Evolutionary conservation across 2,113 vertebrate genomes (phyloP).

Genomic region (Pelobates fuscus): DNA sequence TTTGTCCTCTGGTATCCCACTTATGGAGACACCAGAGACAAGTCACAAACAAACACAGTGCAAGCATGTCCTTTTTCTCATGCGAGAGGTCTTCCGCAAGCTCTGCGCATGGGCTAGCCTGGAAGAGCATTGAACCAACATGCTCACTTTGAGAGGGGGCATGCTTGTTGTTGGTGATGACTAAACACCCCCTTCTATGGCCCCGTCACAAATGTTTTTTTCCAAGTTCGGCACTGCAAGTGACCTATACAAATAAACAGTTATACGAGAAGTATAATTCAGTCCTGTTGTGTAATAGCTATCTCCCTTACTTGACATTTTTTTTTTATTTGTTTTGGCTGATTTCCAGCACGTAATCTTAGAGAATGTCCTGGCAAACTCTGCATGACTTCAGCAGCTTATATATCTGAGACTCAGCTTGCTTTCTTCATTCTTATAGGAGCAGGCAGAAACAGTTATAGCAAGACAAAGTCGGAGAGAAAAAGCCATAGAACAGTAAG

Average conservation of each 20-base stretch:
- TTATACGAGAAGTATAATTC: background rate
- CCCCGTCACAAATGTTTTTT: no score
- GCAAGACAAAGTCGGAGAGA: background rate
- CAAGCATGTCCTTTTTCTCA: no score
- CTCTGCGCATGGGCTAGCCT: no score
- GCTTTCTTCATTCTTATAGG: background rate
- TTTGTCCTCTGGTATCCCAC: no score
- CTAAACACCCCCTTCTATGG: no score
- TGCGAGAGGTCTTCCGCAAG: no score
- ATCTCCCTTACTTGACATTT: background rate
- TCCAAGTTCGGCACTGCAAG: no score
- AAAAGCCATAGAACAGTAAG: slow-evolving; percentile 5
- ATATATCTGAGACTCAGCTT: background rate
- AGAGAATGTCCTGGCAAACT: slow-evolving; percentile 14
- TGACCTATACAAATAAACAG: background rate
- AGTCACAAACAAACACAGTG: no score
- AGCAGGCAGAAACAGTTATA: background rate
- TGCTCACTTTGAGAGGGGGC: no score
- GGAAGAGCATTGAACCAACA: no score
- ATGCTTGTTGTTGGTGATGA: no score
- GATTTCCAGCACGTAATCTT: slow-evolving; percentile 3
- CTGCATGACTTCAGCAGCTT: background rate
- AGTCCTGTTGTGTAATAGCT: background rate
- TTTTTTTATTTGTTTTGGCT: background rate
- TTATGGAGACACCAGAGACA: no score